Evolutionary conservation across 1,140 invertebrate species (phyloP).

Genomic region (Coenobita brevimanus): DNA sequence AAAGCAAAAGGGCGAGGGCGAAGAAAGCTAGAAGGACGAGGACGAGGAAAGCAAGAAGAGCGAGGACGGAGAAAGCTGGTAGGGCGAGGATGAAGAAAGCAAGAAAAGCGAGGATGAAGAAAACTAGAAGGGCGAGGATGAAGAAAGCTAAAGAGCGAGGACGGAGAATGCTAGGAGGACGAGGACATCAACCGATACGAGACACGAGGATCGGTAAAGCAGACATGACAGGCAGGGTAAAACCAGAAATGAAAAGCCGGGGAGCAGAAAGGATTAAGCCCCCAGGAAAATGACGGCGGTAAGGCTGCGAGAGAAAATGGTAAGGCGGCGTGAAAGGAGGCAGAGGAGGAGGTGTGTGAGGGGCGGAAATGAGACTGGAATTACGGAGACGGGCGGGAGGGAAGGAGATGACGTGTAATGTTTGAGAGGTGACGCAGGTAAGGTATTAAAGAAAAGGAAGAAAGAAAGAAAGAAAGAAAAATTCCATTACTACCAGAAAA

Average conservation of each 20-base stretch:
- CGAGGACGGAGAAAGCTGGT: no score
- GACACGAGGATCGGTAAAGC: neutral
- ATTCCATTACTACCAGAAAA: no score
- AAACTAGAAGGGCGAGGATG: neutral
- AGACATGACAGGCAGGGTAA: neutral
- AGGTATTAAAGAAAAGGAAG: neutral
- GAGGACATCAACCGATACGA: neutral
- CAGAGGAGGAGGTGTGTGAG: neutral
- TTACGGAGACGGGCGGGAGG: neutral
- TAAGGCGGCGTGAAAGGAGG: neutral
- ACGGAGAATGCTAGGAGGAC: neutral
- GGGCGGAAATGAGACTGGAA: neutral
- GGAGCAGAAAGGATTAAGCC: no score
- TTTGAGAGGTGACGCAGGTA: neutral
- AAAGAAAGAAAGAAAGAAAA: neutral
- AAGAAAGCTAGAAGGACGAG: neutral
- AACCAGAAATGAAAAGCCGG: neutral
- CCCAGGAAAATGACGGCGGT: no score
- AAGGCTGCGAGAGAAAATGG: no score
- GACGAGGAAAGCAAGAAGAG: neutral
- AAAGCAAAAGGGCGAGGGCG: neutral
- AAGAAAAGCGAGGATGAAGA: neutral
- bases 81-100: neutral
- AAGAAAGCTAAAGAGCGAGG: neutral
- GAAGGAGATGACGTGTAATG: neutral